phyloP scores from a whole-genome alignment of 1,140 invertebrate genomes.

The Ceratina australensis region DNA sequence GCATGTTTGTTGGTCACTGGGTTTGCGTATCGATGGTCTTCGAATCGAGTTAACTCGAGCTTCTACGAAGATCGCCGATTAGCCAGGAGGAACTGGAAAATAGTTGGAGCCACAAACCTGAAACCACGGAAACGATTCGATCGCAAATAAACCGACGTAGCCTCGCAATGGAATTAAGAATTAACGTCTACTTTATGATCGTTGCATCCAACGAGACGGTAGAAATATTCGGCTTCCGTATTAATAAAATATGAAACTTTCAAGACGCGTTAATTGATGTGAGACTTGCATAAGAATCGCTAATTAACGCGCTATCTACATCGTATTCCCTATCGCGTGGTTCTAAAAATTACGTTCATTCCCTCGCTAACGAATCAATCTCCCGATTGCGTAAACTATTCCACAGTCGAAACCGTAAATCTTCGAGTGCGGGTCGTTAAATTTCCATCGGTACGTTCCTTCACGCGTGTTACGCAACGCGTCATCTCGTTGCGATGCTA shows the following conservation, averaged over 20 bases:
- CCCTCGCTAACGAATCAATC: not conserved
- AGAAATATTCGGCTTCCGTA: not conserved
- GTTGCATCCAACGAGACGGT: not conserved
- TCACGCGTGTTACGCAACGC: not conserved
- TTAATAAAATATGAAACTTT: not conserved
- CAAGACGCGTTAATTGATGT: not conserved
- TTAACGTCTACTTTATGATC: not conserved
- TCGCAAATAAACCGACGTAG: not conserved
- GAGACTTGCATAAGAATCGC: not conserved
- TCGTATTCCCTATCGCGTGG: not conserved
- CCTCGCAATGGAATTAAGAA: not conserved
- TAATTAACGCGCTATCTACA: too few species aligned
- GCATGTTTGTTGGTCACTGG: slow-evolving; percentile 41
- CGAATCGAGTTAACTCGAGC: not conserved
- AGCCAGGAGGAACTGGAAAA: not conserved
- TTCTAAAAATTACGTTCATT: not conserved
- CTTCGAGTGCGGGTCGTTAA: not conserved
- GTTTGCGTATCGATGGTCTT: slow-evolving; percentile 35
- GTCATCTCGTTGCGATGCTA: slow-evolving; percentile 1
- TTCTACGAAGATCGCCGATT: slow-evolving; percentile 8
- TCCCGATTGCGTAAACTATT: not conserved
- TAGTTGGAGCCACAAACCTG: not conserved
- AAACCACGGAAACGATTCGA: not conserved
- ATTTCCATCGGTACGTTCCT: slow-evolving; percentile 11
- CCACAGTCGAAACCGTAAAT: not conserved